These are phyloP conservation scores for Coreius guichenoti DNA, from an alignment of 2,797 vertebrate genomes.

Conservation along the genomic window DNA sequence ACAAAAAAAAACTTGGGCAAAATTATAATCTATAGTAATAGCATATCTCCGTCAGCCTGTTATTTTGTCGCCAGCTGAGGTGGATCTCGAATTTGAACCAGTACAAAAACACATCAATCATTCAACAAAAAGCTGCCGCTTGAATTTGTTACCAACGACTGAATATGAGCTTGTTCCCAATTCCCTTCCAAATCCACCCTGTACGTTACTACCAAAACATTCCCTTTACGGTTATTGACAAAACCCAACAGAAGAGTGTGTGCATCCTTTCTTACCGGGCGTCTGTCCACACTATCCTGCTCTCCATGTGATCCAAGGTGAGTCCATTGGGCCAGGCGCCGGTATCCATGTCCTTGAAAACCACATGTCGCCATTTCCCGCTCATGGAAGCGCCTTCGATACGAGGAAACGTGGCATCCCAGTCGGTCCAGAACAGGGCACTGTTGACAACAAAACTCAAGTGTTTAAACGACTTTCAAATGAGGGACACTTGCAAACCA, in stretches of 20 bases:
- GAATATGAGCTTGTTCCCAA: not conserved
- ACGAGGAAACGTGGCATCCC: conserved; percentile 89
- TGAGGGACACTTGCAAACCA: conserved; percentile 6
- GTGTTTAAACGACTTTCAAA: conserved; percentile 26
- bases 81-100: not conserved
- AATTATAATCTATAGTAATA: conserved; percentile 31
- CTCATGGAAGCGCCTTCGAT: conserved; percentile 90
- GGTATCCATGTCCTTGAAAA: conserved; percentile 88
- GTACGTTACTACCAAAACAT: not conserved
- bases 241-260: not conserved
- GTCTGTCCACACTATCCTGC: conserved; percentile 89
- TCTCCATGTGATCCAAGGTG: conserved; percentile 88
- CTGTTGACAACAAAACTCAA: conserved; percentile 66
- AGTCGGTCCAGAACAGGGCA: conserved; percentile 90
- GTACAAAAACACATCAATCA: conserved; percentile 14
- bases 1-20: not conserved
- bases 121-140: not conserved
- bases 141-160: not conserved
- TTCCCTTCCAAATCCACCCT: not conserved
- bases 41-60: not conserved
- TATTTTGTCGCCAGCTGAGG: not conserved
- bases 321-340: conserved; percentile 90
- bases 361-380: conserved; percentile 81
- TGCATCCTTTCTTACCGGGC: conserved; percentile 76
- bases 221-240: conserved; percentile 1